Conservation (phyloP, 1,140 invertebrate species). For the Augochlora pura region DNA sequence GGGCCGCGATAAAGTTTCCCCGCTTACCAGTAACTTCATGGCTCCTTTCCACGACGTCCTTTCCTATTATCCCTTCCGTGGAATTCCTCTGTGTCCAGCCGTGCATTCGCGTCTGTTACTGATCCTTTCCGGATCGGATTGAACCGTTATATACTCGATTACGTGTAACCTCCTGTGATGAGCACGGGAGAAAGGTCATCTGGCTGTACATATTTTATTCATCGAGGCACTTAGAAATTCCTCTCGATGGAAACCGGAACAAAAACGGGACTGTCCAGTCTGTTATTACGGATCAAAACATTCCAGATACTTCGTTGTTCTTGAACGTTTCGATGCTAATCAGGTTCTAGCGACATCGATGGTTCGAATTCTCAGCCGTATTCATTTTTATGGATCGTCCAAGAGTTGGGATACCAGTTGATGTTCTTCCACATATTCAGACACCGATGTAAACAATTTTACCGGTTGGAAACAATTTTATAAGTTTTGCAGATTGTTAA, state of each 20-base stretch:
- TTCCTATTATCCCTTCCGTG: constrained; percentile 24
- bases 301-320: too few relatives aligned
- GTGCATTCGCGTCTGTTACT: constrained; percentile 22
- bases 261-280: neutral
- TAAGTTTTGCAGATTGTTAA: too few relatives aligned
- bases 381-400: too few relatives aligned
- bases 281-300: too few relatives aligned
- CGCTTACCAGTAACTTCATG: constrained; percentile 56
- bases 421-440: too few relatives aligned
- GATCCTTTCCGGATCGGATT: constrained; percentile 30
- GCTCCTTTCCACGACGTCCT: constrained; percentile 21
- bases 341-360: too few relatives aligned
- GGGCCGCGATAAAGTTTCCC: constrained; percentile 57
- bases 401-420: too few relatives aligned
- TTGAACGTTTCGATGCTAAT: too few relatives aligned
- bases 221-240: constrained; percentile 15
- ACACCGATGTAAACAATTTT: too few relatives aligned
- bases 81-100: constrained; percentile 1
- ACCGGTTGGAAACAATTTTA: too few relatives aligned
- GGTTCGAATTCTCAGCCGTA: too few relatives aligned
- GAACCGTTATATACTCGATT: constrained; percentile 50
- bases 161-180: constrained; percentile 24
- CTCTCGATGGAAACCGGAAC: constrained; percentile 13
- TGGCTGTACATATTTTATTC: neutral
- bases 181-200: constrained; percentile 29